Conservation (phyloP, 2,797 vertebrate species). For the Allobates femoralis region DNA sequence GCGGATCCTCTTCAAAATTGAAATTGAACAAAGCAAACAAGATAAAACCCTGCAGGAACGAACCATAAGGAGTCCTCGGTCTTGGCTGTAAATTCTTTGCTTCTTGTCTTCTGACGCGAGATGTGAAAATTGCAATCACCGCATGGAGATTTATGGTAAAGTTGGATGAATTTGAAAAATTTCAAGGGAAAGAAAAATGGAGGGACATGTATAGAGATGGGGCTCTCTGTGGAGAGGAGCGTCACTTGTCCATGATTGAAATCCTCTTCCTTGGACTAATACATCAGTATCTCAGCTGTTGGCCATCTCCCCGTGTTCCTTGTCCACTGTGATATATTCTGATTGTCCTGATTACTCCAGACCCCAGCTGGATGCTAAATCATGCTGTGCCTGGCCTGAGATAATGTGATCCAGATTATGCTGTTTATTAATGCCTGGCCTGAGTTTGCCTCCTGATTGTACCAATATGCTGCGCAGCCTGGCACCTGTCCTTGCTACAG, state of each 20-base stretch:
- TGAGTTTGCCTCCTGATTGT: constrained; percentile 34
- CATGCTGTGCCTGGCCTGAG: not conserved
- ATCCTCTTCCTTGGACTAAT: not conserved
- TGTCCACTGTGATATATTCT: constrained; percentile 13
- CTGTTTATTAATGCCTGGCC: constrained; percentile 42
- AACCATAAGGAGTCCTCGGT: no score
- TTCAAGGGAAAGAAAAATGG: not conserved
- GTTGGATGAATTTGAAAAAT: not conserved
- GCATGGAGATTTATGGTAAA: not conserved
- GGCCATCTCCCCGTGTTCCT: not conserved
- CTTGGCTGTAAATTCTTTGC: no score
- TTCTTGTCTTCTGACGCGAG: no score
- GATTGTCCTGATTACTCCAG: constrained; percentile 27
- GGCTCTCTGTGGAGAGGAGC: not conserved
- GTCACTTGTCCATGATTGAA: not conserved
- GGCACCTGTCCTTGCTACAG: constrained; percentile 24
- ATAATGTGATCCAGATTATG: constrained; percentile 27
- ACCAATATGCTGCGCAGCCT: constrained; percentile 33
- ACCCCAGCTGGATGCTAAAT: constrained; percentile 37
- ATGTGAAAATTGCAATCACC: not conserved
- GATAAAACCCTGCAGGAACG: no score
- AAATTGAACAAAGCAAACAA: no score
- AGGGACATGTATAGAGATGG: not conserved
- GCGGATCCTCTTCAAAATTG: no score
- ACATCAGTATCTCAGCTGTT: not conserved